Evolutionary conservation across 2,888 invertebrate genomes (phyloP).

Genomic region (Drosophila austrosaltans): DNA sequence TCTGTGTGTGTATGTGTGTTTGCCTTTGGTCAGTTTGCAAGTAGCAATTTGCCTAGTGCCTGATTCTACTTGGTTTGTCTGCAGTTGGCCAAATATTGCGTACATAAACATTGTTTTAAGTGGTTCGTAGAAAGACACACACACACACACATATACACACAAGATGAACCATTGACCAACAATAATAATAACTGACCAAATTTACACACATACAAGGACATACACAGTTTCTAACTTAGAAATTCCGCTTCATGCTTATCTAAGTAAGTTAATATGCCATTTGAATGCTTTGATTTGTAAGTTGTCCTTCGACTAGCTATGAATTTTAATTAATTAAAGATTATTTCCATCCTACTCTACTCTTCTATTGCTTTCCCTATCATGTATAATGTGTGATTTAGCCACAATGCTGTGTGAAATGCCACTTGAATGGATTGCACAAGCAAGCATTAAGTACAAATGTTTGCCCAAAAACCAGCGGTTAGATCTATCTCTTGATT

Average conservation of each 20-base stretch:
- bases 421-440: slow-evolving; percentile 7
- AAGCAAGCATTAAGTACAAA: slow-evolving; percentile 12
- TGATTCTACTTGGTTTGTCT: slow-evolving; percentile 34
- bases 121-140: slow-evolving; percentile 33
- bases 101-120: slow-evolving; percentile 58
- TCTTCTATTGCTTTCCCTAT: not conserved
- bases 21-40: slow-evolving; percentile 18
- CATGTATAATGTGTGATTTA: not conserved
- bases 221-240: slow-evolving; percentile 12
- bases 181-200: slow-evolving; percentile 48
- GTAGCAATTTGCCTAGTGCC: slow-evolving; percentile 4
- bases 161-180: slow-evolving; percentile 51
- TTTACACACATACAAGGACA: slow-evolving; percentile 32
- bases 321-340: slow-evolving; percentile 77
- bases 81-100: slow-evolving; percentile 57
- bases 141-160: slow-evolving; percentile 9
- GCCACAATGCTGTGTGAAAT: slow-evolving; percentile 13
- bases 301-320: slow-evolving; percentile 48
- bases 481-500: slow-evolving; percentile 30
- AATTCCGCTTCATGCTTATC: slow-evolving; percentile 56
- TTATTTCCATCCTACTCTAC: slow-evolving; percentile 44
- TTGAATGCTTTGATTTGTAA: slow-evolving; percentile 63
- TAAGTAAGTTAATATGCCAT: slow-evolving; percentile 77
- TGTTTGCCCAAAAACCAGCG: slow-evolving; percentile 38
- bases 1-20: slow-evolving; percentile 20